phyloP scores from a whole-genome alignment of 1,140 invertebrate species.

The Alviniconcha marisindica region DNA sequence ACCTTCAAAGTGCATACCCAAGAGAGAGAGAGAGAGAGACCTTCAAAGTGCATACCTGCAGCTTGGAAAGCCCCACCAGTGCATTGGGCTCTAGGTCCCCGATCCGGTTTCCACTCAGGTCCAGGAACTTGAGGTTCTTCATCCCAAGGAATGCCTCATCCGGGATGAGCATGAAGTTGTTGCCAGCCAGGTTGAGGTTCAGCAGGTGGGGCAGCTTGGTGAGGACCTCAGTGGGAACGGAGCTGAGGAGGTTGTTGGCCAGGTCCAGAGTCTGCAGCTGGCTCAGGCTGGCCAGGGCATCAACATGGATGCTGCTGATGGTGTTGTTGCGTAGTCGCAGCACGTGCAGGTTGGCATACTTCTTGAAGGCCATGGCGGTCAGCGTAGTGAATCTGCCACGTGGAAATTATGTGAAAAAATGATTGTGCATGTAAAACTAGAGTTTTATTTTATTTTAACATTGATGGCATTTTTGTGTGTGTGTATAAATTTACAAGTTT shows the following conservation, averaged over 20 bases:
- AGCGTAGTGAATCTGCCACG: slow-evolving; percentile 49
- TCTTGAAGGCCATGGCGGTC: slow-evolving; percentile 54
- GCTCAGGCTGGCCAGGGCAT: slow-evolving; percentile 60
- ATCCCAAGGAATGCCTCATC: slow-evolving; percentile 58
- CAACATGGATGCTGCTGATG: slow-evolving; percentile 53
- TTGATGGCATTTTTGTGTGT: too few species aligned
- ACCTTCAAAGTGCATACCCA: too few species aligned
- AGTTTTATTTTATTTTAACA: too few species aligned
- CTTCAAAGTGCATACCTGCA: slow-evolving; percentile 36
- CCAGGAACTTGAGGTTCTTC: slow-evolving; percentile 55
- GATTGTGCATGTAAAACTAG: too few species aligned
- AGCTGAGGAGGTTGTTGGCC: slow-evolving; percentile 61
- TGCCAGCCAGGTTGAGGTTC: slow-evolving; percentile 59
- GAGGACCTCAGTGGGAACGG: slow-evolving; percentile 58
- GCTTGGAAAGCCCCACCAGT: slow-evolving; percentile 53
- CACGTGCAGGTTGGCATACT: slow-evolving; percentile 59
- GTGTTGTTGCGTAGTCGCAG: slow-evolving; percentile 65
- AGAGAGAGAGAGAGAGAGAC: too few species aligned
- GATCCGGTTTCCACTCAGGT: slow-evolving; percentile 66
- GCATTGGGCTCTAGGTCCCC: slow-evolving; percentile 51
- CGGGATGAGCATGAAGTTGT: slow-evolving; percentile 54
- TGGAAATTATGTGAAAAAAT: too few species aligned
- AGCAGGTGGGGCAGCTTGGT: slow-evolving; percentile 48
- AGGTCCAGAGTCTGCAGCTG: slow-evolving; percentile 64
- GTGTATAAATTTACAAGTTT: too few species aligned